phyloP scores from a whole-genome alignment of 2,113 vertebrate species.

The Dinomys branickii region DNA sequence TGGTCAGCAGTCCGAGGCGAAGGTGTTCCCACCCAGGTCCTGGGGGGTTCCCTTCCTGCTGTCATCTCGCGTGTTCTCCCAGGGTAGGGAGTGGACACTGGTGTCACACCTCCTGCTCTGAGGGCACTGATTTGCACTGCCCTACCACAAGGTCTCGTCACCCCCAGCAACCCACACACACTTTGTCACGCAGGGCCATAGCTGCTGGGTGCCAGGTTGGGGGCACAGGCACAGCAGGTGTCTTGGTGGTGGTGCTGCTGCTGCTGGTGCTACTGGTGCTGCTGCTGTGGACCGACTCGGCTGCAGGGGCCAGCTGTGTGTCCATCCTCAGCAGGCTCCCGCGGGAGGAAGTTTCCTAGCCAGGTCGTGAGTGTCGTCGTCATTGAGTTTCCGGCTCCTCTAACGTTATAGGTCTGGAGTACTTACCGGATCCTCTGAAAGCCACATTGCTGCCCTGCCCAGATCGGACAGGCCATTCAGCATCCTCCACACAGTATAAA shows the following conservation, averaged over 20 bases:
- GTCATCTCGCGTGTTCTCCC: not conserved
- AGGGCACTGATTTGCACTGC: not conserved
- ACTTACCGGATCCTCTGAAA: not conserved
- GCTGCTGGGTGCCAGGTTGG: not conserved
- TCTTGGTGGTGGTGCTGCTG: not conserved
- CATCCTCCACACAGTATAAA: not conserved
- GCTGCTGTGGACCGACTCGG: too few relatives aligned
- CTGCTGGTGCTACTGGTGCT: too few relatives aligned
- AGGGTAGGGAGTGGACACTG: not conserved
- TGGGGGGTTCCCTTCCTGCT: not conserved
- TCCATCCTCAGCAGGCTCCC: not conserved
- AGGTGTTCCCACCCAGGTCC: not conserved
- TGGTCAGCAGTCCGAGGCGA: not conserved
- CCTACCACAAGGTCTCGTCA: rapidly evolving
- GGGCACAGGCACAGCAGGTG: not conserved
- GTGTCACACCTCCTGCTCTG: not conserved
- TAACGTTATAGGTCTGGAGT: not conserved
- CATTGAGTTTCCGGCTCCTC: not conserved
- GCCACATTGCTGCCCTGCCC: not conserved
- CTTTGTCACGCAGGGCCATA: not conserved
- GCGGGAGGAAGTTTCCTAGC: not conserved
- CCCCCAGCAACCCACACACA: not conserved
- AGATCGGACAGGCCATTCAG: not conserved
- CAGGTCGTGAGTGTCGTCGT: not conserved
- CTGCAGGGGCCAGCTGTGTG: not conserved